Percentiles rank a stretch among this genome's conserved stretches.
These are phyloP conservation scores for Cryptotis parvus DNA, from an alignment of 2,113 vertebrate species.

Conservation along the genomic window DNA sequence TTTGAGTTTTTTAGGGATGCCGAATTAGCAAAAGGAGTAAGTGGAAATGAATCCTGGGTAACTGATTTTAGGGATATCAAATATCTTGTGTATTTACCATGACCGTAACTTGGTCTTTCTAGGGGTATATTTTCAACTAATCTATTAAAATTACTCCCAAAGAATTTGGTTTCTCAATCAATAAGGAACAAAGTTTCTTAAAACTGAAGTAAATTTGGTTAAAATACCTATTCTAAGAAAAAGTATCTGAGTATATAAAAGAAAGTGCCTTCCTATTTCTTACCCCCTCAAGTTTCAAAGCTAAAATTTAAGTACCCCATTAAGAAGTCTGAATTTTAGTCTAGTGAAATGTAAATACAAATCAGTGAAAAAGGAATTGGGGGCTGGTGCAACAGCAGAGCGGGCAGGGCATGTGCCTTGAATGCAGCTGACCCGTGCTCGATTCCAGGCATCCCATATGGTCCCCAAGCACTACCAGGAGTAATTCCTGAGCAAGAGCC, in stretches of 20 bases:
- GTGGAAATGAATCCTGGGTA: background rate
- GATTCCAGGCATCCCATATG: no score
- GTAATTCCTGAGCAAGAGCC: no score
- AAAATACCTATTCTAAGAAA: slow-evolving; percentile 64
- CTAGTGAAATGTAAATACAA: slow-evolving; percentile 43
- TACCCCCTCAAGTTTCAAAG: slow-evolving; percentile 54
- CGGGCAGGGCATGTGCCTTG: no score
- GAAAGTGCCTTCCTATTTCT: slow-evolving; percentile 59
- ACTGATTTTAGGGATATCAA: slow-evolving; percentile 43
- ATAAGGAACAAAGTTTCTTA: background rate
- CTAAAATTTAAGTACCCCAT: slow-evolving; percentile 43
- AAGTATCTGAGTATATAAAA: slow-evolving; percentile 18
- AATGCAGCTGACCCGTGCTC: no score
- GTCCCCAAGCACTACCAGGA: no score
- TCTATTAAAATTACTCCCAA: slow-evolving; percentile 52
- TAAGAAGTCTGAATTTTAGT: slow-evolving; percentile 49
- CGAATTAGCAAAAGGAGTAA: slow-evolving; percentile 54
- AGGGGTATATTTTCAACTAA: slow-evolving; percentile 31
- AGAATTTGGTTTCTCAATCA: slow-evolving; percentile 33
- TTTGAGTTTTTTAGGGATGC: slow-evolving; percentile 7
- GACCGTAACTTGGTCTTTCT: no score
- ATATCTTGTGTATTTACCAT: slow-evolving; percentile 10
- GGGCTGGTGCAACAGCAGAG: no score
- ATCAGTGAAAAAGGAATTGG: background rate
- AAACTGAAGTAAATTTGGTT: slow-evolving; percentile 46